Base-by-base conservation (phyloP, 1,140 invertebrate genomes). In the Drosophila prosaltans region DNA sequence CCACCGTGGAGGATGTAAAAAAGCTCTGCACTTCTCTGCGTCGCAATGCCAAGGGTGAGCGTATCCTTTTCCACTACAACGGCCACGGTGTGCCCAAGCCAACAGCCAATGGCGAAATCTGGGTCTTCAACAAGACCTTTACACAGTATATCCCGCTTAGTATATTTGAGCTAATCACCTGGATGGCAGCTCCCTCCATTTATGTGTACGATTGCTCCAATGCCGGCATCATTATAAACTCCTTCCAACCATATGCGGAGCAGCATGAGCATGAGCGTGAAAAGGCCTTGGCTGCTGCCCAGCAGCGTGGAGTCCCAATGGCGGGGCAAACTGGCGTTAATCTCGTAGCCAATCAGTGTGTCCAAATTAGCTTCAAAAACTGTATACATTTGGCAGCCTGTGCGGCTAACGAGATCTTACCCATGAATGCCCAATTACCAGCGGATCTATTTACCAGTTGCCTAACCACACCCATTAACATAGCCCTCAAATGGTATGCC, bases 181-280 rank as follows among this genome's bases (percentile, higher is more conserved):
- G 99, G 99, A 99, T 99, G 98, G 98, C 98, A 61, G 96, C 97
- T 61, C 99, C 99, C 5, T 99, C 98, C 48, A 99, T 99, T 69
- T 99, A 99, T 93, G 98, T 99, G 7, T 99, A 99, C 93, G 99
- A 99, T 93, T 99, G 98, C 93, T 99, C 98, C 30, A 99, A 98
- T 94, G 99, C 99, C 8, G 98, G 98, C 45, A 97, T 98, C 63
- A 99, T 99, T 80, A 95, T 99, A 32, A 97, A 98, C 65, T 96
- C 97, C 45, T 99, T 99, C 93, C 96, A 97, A 82, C 95, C 96
- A 80, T 99, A 98, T 93, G 97, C 97, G 8, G 95, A 95, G 43
- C 98, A 99, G 91, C 97, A 98, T 88, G 97, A 98, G 92, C 94
- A 95, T 69, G 98, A 99, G 92, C 96, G 95, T 84, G 95, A 97